A percentile compares a stretch with the other conserved stretches of the same genome.
Evolutionary conservation across 1,140 invertebrate genomes (phyloP).

Genomic region (Aphidius gifuensis): DNA sequence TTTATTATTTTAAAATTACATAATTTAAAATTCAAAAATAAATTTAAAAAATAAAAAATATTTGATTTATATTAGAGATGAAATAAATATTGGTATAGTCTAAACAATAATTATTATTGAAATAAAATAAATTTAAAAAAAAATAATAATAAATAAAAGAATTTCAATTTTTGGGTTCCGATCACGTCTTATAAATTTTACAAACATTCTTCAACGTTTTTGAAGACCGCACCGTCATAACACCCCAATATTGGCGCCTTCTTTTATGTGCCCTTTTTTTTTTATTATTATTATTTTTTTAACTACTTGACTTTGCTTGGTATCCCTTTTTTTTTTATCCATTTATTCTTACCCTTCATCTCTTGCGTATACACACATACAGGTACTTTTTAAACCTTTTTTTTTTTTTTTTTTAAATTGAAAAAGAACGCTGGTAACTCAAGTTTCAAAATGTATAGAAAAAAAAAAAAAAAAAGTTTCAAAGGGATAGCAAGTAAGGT

Average conservation of each 20-base stretch:
- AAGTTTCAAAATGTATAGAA: no score
- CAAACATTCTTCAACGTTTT: constrained; percentile 6
- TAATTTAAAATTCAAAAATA: no score
- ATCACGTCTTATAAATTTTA: constrained; percentile 9
- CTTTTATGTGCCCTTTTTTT: constrained; percentile 11
- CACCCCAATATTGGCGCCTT: constrained; percentile 18
- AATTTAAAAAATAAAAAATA: no score
- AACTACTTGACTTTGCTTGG: not conserved
- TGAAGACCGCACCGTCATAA: constrained; percentile 16
- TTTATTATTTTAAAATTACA: no score
- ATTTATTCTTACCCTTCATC: not conserved
- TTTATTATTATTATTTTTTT: constrained; percentile 1
- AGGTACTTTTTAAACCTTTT: not conserved
- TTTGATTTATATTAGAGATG: no score
- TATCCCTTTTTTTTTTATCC: not conserved
- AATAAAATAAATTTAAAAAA: not conserved
- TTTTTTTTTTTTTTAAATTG: no score
- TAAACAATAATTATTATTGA: not conserved
- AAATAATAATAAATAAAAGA: not conserved
- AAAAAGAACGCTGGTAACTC: no score
- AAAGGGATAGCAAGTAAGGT: no score
- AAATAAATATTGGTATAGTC: no score
- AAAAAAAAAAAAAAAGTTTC: no score
- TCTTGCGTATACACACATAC: not conserved
- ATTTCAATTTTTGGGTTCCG: constrained; percentile 8